Evolutionary conservation across 2,797 vertebrate species (phyloP), one percentile per base, ranked within the genome.

Genomic region (Acanthopagrus latus): DNA sequence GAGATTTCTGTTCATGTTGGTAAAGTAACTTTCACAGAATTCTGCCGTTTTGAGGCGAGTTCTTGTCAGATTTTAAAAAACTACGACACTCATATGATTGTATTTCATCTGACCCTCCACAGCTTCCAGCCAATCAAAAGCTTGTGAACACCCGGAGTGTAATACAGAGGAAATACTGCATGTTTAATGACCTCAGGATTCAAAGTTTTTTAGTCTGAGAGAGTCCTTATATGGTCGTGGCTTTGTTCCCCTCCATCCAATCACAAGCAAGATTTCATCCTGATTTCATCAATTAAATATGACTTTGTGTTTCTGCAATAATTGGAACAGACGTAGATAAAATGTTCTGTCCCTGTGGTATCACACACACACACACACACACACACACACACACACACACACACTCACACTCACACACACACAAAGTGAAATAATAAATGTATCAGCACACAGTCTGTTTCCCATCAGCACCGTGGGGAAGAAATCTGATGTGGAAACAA

Each of bases 401-500:
- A 72, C 47, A 66, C 21, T 66, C 43, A 69, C 47, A 55, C 48
- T 41, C 17, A 68, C 67, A 70, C 57, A 58, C 18, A 47, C 48
- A 60, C 75, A 74, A 33, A 33, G 33, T 64, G 71, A 83, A 83
- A 80, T 73, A 80, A 85, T 81, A 71, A 82, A 84, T 47, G 60
- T 71, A 79, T 86, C 76, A 44, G 52, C 69, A 70, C 76, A 71
- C 70, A 86, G 81, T 64, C 71, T 76, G 77, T 78, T 86, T 90
- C 80, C 76, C 78, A 79, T 84, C 74, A 82, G 80, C 84, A 76
- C 84, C 50, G 16, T 46, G 72, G 86, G 80, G 82, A 86, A 64
- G 65, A 84, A 83, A 84, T 68, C 52, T 78, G 82, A 86, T 71
- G 80, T 85, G 82, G 80, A 87, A 90, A 89, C 81, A 64, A 57